Conservation (phyloP, 2,888 invertebrate genomes). For the Diaperis boleti region DNA sequence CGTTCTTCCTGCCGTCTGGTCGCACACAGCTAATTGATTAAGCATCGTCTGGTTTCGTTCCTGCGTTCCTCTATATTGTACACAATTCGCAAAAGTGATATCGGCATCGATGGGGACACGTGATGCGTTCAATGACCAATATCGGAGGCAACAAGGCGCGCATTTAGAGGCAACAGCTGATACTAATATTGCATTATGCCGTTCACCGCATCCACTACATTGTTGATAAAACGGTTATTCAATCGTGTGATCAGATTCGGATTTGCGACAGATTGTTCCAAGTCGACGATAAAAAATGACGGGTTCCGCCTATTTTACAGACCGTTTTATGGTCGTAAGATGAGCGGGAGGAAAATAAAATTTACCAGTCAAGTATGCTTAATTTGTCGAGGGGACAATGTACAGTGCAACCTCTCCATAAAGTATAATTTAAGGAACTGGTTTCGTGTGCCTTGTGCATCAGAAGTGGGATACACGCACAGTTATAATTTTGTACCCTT, state of each 20-base stretch:
- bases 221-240: slow-evolving; percentile 43
- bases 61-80: no score
- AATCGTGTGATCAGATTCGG: slow-evolving; percentile 24
- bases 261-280: background rate
- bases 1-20: slow-evolving; percentile 18
- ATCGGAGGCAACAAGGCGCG: slow-evolving; percentile 51
- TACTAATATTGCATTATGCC: slow-evolving; percentile 47
- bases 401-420: no score
- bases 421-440: no score
- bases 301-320: no score
- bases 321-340: no score
- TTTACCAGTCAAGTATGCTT: no score
- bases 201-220: slow-evolving; percentile 33
- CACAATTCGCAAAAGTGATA: slow-evolving; percentile 23
- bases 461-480: no score
- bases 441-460: no score
- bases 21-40: slow-evolving; percentile 39
- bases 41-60: slow-evolving; percentile 16
- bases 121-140: slow-evolving; percentile 48
- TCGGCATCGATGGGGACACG: slow-evolving; percentile 34
- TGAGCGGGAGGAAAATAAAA: no score
- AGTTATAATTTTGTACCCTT: no score
- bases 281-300: no score
- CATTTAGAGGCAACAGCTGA: slow-evolving; percentile 51
- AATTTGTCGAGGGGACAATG: no score